Evolutionary conservation across 2,113 vertebrate species (phyloP).

Genomic region (Pomatorhinus ruficollis): DNA sequence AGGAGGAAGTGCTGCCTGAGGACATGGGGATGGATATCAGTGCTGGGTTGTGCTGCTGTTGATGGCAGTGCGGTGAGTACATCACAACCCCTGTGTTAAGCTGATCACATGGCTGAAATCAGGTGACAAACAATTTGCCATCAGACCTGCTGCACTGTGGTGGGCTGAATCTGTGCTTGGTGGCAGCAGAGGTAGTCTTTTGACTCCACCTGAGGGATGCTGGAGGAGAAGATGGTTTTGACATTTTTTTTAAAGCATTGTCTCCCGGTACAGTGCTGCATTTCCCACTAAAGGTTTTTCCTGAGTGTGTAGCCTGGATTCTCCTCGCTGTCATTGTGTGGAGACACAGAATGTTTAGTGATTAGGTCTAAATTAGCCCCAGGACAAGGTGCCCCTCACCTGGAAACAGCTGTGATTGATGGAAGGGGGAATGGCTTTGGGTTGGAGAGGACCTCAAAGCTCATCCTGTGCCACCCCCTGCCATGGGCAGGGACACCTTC

Average conservation of each 20-base stretch:
- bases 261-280: accelerated
- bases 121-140: not conserved
- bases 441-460: not conserved
- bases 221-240: not conserved
- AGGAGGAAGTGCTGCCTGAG: not conserved
- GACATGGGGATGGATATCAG: not conserved
- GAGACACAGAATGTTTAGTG: not conserved
- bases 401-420: not conserved
- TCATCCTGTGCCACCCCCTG: not conserved
- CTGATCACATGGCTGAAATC: not conserved
- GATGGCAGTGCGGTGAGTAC: not conserved
- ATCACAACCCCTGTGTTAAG: not conserved
- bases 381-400: not conserved
- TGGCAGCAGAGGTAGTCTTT: not conserved
- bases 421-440: not conserved
- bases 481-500: not conserved
- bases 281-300: not conserved
- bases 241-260: not conserved
- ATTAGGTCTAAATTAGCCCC: not conserved
- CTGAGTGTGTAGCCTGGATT: not conserved
- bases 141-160: not conserved
- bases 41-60: not conserved
- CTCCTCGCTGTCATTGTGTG: not conserved
- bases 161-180: not conserved
- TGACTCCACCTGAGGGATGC: not conserved